Percentiles rank a stretch among this genome's conserved stretches.
These are phyloP conservation scores for Sinocyclocheilus rhinocerous DNA, from an alignment of 2,113 vertebrate species.

Conservation along the genomic window DNA sequence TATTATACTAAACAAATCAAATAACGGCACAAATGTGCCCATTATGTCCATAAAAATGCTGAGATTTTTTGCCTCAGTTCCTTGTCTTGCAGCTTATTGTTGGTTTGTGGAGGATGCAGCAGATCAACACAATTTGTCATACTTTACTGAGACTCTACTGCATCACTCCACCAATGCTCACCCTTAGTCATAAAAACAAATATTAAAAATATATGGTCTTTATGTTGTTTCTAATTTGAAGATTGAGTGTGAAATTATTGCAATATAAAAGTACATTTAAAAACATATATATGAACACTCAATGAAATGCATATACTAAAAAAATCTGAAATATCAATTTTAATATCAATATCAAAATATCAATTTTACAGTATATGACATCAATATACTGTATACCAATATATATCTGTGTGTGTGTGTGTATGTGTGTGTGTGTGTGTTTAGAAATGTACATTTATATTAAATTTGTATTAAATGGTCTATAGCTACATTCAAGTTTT, in stretches of 20 bases:
- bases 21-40: not conserved
- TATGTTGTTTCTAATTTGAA: too few species aligned
- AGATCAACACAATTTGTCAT: not conserved
- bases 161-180: not conserved
- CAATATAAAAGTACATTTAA: too few species aligned
- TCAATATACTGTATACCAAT: too few species aligned
- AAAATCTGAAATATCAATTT: too few species aligned
- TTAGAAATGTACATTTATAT: not conserved
- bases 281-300: not conserved
- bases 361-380: too few species aligned
- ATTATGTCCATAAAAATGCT: not conserved
- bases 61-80: not conserved
- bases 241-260: too few species aligned
- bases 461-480: too few species aligned
- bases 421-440: not conserved
- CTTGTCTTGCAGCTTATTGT: not conserved
- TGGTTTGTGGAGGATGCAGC: not conserved
- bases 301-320: not conserved
- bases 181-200: too few species aligned
- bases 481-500: not conserved
- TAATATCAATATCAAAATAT: too few species aligned
- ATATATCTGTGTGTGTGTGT: not conserved
- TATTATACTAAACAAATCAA: not conserved
- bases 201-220: too few species aligned
- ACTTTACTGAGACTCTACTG: not conserved